phyloP scores from a whole-genome alignment of 2,113 vertebrate species.

The Lophius piscatorius region DNA sequence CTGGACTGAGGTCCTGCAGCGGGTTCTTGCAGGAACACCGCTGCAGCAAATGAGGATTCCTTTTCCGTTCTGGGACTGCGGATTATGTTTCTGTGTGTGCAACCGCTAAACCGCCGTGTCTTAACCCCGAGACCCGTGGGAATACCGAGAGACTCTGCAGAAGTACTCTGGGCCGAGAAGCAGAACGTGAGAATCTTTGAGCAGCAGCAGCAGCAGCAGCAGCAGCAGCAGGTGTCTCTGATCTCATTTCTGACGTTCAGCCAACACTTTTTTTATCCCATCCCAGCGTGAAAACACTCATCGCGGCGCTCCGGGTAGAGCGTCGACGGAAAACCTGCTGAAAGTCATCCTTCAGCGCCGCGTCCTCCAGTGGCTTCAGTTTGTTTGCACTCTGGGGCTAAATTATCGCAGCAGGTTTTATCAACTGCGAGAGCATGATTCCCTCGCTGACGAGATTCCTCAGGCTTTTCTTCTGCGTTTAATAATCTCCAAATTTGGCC shows the following conservation, averaged over 20 bases:
- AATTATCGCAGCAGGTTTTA: background rate
- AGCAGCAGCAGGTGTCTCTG: constrained; percentile 48
- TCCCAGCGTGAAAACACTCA: background rate
- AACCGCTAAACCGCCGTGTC: background rate
- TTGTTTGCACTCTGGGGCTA: background rate
- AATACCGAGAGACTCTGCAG: constrained; percentile 12
- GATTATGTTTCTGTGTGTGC: background rate
- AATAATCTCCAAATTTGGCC: background rate
- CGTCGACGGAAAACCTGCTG: constrained; percentile 15
- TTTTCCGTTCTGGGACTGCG: background rate
- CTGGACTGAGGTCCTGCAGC: too few species aligned
- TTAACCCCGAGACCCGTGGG: constrained; percentile 8
- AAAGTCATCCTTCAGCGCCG: constrained; percentile 14
- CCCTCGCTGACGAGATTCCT: background rate
- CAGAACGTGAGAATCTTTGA: constrained; percentile 27
- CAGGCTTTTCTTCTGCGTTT: background rate
- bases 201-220: background rate
- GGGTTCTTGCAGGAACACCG: background rate
- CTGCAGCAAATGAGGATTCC: too few species aligned
- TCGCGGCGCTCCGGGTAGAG: background rate
- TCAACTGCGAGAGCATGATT: background rate
- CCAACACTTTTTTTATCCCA: constrained; percentile 22
- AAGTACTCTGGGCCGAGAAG: constrained; percentile 6
- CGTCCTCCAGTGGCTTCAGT: background rate
- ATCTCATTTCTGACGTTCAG: constrained; percentile 19